These are phyloP conservation scores for Euschistus heros DNA, from an alignment of 1,140 invertebrate genomes.

Conservation along the genomic window DNA sequence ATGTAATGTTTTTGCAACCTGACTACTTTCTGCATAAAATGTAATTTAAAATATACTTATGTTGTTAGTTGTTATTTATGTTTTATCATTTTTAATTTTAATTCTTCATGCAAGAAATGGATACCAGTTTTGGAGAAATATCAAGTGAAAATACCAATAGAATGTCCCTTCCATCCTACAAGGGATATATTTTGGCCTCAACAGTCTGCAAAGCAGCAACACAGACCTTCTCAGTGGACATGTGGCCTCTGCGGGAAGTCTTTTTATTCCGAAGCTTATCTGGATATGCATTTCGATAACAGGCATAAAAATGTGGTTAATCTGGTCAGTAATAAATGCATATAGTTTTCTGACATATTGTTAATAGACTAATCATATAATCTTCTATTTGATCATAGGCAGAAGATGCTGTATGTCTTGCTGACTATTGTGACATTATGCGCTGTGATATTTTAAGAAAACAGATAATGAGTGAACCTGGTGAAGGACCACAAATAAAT, in stretches of 20 bases:
- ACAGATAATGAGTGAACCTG: constrained; percentile 47
- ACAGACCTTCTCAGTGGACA: constrained; percentile 76
- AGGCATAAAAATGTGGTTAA: constrained; percentile 76
- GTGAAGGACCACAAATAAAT: constrained; percentile 40
- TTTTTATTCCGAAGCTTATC: constrained; percentile 76
- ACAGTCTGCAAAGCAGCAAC: constrained; percentile 67
- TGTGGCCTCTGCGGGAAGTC: constrained; percentile 86
- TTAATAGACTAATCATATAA: neutral
- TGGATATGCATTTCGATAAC: constrained; percentile 84
- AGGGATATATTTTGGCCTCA: constrained; percentile 78
- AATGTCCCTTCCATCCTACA: constrained; percentile 79
- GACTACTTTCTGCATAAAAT: neutral
- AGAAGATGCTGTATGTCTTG: constrained; percentile 80
- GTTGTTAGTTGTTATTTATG: neutral
- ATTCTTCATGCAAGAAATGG: constrained; percentile 62
- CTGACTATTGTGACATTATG: constrained; percentile 91
- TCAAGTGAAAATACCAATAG: constrained; percentile 68
- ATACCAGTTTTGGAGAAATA: constrained; percentile 75
- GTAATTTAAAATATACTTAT: neutral
- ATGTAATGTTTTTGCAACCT: neutral
- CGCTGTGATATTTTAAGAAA: constrained; percentile 76
- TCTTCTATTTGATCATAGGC: constrained; percentile 43
- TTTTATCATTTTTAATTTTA: neutral
- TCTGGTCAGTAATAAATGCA: constrained; percentile 46
- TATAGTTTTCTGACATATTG: neutral